Evolutionary conservation across 2,888 invertebrate genomes (phyloP), one percentile per base, ranked within the genome.

Genomic region (Troides helena): DNA sequence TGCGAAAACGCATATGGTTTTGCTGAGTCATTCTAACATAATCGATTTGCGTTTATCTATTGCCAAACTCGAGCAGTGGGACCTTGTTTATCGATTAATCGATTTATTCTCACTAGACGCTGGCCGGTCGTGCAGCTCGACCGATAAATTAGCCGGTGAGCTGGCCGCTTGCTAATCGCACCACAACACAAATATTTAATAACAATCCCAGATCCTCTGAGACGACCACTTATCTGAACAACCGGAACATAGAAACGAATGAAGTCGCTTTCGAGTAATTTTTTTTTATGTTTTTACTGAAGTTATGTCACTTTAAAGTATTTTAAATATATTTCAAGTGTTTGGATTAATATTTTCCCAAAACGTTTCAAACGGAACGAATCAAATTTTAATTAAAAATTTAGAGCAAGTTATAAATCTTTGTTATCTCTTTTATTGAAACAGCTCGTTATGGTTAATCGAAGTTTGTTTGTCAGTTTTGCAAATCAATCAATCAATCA

Each of bases 161-260:
- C 85, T 86, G 87, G 67, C 84, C 83, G 84, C 81, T 72, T 83
- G 85, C 91, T 92, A 92, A 92, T 92, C 89, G 90, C 84, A 83
- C 82, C 85, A 86, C 91, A 88, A 92, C 92, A 92, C 92, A 92
- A 92, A 92, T 92, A 92, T 92, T 92, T 92, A 92, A 92, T 92
- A 91, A 92, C 89, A 91, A 91, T 91, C 88, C 88, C 79, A 88
- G 89, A 87, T 88, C 86, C 85, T 84, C 84, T 81, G 83, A 88
- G 87, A 87, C 86, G 87, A 85, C 92, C 92, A 92, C 92, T 92
- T 91, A 92, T 89, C 89, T 89, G 89, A 84, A 85, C 84, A 85
- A 81, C 78, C 75, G 74, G 83, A 75, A 83, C 78, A 81, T 67
- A 1, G 71, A 71, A 69, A 68, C 56, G 18, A 2, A 64, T 85